A percentile compares a stretch with the other conserved stretches of the same genome.
Conservation (phyloP, 2,888 invertebrate species). For the Apamea crenata region DNA sequence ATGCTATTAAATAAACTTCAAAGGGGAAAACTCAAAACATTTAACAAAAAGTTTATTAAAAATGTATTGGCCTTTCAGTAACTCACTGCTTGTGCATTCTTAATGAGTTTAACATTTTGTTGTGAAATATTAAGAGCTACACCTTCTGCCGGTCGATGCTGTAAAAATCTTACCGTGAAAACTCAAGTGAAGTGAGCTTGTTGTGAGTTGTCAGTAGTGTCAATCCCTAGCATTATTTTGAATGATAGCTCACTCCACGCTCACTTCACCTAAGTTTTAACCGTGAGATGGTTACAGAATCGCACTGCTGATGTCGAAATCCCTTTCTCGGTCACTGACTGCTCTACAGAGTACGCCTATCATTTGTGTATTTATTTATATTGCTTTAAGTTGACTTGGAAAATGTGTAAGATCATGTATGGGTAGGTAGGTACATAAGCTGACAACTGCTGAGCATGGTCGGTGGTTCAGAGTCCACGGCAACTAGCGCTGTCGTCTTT, state of each 20-base stretch:
- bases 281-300: too few species aligned
- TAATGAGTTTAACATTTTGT: conserved; percentile 27
- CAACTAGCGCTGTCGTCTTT: too few species aligned
- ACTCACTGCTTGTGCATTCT: background rate
- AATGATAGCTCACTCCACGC: too few species aligned
- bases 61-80: conserved; percentile 2
- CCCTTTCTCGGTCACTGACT: background rate
- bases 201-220: too few species aligned
- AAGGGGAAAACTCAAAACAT: background rate
- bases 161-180: too few species aligned
- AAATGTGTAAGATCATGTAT: background rate
- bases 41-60: conserved; percentile 14
- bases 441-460: too few species aligned
- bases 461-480: too few species aligned
- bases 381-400: background rate
- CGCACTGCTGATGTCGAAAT: background rate
- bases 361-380: background rate
- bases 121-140: conserved; percentile 8
- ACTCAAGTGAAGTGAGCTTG: too few species aligned
- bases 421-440: background rate
- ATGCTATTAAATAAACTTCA: background rate
- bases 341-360: background rate
- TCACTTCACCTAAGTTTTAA: too few species aligned
- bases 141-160: too few species aligned
- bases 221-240: too few species aligned